Conservation (phyloP, 2,113 vertebrate species). For the Lichenostomus cassidix region DNA sequence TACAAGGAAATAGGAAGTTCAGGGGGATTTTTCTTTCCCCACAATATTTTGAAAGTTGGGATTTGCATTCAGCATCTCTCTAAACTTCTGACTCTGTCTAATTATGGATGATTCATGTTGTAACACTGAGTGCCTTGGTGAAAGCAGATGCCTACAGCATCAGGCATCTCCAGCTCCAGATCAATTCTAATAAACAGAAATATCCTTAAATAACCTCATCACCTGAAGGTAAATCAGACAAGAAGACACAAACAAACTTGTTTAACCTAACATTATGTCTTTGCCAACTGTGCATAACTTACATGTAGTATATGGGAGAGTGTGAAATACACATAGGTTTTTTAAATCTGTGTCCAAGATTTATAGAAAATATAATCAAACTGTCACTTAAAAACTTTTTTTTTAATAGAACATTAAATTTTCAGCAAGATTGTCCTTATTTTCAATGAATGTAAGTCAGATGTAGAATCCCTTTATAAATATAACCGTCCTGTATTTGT, state of each 20-base stretch:
- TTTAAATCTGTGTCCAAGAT: neutral
- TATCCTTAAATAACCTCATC: neutral
- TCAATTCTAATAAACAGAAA: neutral
- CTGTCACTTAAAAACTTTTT: neutral
- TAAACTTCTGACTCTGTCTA: neutral
- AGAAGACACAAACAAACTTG: neutral
- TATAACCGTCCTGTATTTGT: neutral
- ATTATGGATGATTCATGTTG: neutral
- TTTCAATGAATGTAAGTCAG: neutral
- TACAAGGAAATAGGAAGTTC: neutral
- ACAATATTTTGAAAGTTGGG: neutral
- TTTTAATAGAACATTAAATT: neutral
- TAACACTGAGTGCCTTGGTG: neutral
- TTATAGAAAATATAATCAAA: neutral
- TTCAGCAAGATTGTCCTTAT: neutral
- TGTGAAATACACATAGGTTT: accelerated
- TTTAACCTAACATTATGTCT: neutral
- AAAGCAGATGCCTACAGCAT: neutral
- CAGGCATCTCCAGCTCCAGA: neutral
- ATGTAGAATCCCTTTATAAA: neutral
- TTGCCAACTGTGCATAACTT: neutral
- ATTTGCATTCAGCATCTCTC: neutral
- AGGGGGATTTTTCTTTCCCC: neutral
- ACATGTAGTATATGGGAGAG: neutral
- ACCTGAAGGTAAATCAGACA: neutral